Evolutionary conservation across 2,113 vertebrate genomes (phyloP), one percentile per base, ranked within the genome.

Genomic region (Motacilla alba): DNA sequence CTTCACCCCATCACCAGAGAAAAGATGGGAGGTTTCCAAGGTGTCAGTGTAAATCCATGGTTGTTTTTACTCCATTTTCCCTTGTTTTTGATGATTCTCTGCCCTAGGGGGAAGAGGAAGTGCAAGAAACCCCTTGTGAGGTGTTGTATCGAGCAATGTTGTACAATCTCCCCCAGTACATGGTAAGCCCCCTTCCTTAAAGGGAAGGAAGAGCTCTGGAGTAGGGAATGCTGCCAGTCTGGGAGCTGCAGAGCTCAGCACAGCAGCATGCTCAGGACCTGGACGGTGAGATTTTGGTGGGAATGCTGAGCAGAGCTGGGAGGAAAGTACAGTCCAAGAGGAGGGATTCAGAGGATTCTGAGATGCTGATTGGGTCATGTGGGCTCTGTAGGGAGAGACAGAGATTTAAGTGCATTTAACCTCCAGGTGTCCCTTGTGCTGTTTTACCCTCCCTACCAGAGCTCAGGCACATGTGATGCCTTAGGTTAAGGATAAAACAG

Each of bases 91-190:
- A 33, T 16, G 13, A 46, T 76, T 67, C 68, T 35, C 5, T n/a
- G 16, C 46, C 53, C 28, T 15, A 99, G 99, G 99, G 99, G 15
- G 98, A 99, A 84, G 99, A 99, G 94, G 98, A 99, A 15, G 99
- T 99, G 39, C 98, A 99, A 58, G 99, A 99, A 96, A 99, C 98
- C 0, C 98, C 99, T 1, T 97, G 98, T 59, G 99, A 99, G 98
- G 95, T 98, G 33, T 89, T 99, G 56, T 99, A 99, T 75, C 97
- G 98, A 91, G 98, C 98, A 20, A 99, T 99, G 99, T 88, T 99
- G 68, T 98, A 98, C 64, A 99, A 98, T 83, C 98, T 99, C 73
- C 99, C 99, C 18, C 99, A 99, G 96, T 99, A 99, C 47, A 99
- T 99, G 99, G 99, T 99, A 96, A 98, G 99, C 3, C 24, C 53